phyloP scores from a whole-genome alignment of 2,797 vertebrate genomes.

The Cryptoblepharus egeriae region DNA sequence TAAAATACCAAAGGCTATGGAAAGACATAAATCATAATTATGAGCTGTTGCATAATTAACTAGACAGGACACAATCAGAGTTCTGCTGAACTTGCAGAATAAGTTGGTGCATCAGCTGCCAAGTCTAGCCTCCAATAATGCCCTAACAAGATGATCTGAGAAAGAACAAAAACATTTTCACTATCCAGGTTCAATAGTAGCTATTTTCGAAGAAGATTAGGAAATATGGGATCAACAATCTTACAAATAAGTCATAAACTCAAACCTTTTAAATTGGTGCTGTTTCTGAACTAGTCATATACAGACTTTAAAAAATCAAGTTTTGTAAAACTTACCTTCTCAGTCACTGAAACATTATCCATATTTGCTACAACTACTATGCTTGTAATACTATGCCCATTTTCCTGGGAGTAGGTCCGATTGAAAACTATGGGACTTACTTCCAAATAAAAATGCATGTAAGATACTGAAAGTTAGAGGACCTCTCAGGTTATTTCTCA shows the following conservation, averaged over 20 bases:
- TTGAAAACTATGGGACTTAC: no score
- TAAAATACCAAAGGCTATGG: not conserved
- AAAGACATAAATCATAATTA: not conserved
- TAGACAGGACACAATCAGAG: not conserved
- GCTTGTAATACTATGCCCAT: no score
- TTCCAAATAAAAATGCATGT: no score
- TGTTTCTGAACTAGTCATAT: not conserved
- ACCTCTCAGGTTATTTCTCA: not conserved
- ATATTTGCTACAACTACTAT: not conserved
- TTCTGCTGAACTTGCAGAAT: not conserved
- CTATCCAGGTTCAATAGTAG: not conserved
- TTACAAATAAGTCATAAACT: not conserved
- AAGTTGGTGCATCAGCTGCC: not conserved
- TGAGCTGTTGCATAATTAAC: fast-evolving
- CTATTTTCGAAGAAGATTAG: not conserved
- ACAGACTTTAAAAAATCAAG: not conserved
- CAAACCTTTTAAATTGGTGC: not conserved
- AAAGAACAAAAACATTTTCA: not conserved
- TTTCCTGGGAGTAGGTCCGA: no score
- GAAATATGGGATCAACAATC: not conserved
- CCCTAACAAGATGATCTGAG: not conserved
- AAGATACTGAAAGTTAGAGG: not conserved
- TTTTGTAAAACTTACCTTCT: not conserved
- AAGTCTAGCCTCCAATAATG: no score
- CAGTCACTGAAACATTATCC: no score